A percentile compares a stretch with the other conserved stretches of the same genome.
phyloP scores from a whole-genome alignment of 1,140 invertebrate genomes.

The Pygmarrhopalites habei region DNA sequence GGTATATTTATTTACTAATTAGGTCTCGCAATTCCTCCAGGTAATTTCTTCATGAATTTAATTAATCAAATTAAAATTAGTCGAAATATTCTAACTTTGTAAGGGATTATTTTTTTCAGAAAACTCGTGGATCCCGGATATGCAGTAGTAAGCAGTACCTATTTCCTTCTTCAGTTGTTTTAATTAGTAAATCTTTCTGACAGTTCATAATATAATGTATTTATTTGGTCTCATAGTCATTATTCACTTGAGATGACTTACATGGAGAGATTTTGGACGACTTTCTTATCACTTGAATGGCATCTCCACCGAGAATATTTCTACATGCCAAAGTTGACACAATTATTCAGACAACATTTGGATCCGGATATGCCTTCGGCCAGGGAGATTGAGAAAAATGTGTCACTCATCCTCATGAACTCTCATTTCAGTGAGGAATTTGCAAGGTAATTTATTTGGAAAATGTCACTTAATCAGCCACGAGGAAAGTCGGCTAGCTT shows the following conservation, averaged over 20 bases:
- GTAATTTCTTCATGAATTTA: no score
- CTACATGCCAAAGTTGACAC: conserved; percentile 13
- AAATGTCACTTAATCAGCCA: no score
- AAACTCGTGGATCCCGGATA: conserved; percentile 16
- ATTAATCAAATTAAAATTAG: no score
- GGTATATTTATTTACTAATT: no score
- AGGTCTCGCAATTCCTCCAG: no score
- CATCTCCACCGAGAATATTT: not conserved
- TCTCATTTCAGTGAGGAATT: conserved; percentile 49
- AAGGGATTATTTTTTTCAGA: conserved; percentile 12
- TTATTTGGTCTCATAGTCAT: no score
- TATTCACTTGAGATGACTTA: conserved; percentile 13
- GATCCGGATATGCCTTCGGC: conserved; percentile 45
- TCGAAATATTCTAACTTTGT: no score
- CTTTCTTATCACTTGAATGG: conserved; percentile 4
- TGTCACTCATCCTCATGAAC: conserved; percentile 51
- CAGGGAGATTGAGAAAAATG: conserved; percentile 45
- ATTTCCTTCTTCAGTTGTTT: no score
- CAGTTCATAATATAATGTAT: conserved; percentile 15
- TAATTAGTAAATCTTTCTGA: no score
- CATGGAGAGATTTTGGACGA: conserved; percentile 12
- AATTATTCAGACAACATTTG: conserved; percentile 6
- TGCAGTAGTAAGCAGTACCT: no score
- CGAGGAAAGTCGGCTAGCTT: not conserved
- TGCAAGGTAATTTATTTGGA: no score